Evolutionary conservation across 2,888 invertebrate species (phyloP), one percentile per base, ranked within the genome.

Genomic region (Orchesellides sinensis): DNA sequence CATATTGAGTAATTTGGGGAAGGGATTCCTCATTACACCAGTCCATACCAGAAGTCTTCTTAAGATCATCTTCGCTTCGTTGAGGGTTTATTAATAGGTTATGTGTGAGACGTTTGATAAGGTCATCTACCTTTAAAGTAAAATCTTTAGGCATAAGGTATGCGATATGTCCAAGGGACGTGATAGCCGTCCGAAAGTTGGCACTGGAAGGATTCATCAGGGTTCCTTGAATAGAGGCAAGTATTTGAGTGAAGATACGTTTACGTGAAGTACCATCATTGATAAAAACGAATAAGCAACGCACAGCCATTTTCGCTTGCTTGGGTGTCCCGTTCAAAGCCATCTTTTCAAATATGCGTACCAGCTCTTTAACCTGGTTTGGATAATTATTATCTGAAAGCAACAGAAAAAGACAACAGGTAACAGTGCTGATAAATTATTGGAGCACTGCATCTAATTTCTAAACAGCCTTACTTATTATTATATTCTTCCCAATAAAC

Each of bases 271-370:
- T 27, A 66, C 47, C 40, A 12, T 91, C 90, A 6, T 92, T 92
- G 91, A 95, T 94, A 90, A 97, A 96, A 65, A 95, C 94, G 90
- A 93, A 96, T 72, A 99, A 93, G 90, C 98, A 98, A 87, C 96
- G 93, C 83, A 98, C 95, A 1, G 98, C 98, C 89, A 98, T 97
- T 91, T 99, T 99, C 4, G 98, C 97, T 91, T 98, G 98, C 90
- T 97, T 98, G 0, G 96, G 95, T 2, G 96, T 96, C 8, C 98
- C 98, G 59, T 93, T 93, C 89, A 95, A 94, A 10, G 32, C 10
- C 32, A 32, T 32, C 10, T 32, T 10, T 10, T 32, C 10, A 32
- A 32, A 10, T 10, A 6, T 5, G 10, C 10, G 32, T 32, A 32
- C 10, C 32, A 32, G 10, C 10, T 5, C 5, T 10, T 32, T 32